Percentiles rank a stretch among this genome's conserved stretches.
Conservation (phyloP, 1,140 invertebrate species). For the Agrilus planipennis region DNA sequence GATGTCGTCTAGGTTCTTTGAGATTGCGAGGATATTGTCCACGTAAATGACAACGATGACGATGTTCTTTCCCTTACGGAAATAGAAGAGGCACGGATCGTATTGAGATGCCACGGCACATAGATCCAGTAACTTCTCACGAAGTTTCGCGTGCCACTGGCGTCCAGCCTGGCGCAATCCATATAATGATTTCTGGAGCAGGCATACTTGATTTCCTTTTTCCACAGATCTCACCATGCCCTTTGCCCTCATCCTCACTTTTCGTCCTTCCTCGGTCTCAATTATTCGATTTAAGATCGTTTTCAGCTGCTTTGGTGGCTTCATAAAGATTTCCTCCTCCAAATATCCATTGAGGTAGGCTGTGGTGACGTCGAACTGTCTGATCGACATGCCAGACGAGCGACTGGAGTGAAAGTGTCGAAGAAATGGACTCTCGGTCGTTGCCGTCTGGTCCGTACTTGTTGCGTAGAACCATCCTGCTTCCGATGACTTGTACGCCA, state of each 20-base stretch:
- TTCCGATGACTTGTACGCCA: background rate
- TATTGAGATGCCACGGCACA: background rate
- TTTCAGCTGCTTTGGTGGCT: background rate
- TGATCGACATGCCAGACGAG: slow-evolving; percentile 9
- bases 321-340: background rate
- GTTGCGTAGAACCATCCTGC: background rate
- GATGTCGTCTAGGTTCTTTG: slow-evolving; percentile 5
- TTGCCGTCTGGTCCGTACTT: slow-evolving; percentile 24
- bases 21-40: slow-evolving; percentile 24
- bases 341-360: background rate
- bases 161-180: slow-evolving; percentile 29
- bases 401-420: slow-evolving; percentile 28
- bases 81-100: background rate
- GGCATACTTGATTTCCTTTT: slow-evolving; percentile 1
- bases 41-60: slow-evolving; percentile 21
- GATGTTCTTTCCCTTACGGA: slow-evolving; percentile 6
- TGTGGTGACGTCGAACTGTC: background rate
- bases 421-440: slow-evolving; percentile 24
- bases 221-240: background rate
- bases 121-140: background rate
- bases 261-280: background rate
- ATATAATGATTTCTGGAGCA: slow-evolving; percentile 23
- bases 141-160: background rate
- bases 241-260: background rate
- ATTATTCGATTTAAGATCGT: background rate